Base-by-base conservation (phyloP, 2,113 vertebrate genomes). In the Raja brachyura region DNA sequence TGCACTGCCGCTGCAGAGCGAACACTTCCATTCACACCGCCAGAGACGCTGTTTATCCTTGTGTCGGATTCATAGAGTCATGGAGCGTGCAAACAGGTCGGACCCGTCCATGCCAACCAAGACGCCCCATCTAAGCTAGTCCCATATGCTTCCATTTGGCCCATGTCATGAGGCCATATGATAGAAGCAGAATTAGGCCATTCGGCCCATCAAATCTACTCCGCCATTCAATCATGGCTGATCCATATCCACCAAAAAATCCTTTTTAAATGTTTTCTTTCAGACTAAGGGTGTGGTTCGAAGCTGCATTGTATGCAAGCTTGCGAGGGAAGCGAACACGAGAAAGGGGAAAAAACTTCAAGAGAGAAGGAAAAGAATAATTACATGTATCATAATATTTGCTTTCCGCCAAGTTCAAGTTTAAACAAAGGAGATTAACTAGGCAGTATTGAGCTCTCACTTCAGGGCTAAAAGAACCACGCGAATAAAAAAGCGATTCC, bases 381-480 rank as follows among this genome's bases (percentile, higher is more conserved):
- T 94, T 95, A 94, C 93, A 96, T 93, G 93, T 83, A 94, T 92
- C 95, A 0, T 86, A 96, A 94, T 95, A 96, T 96, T 95, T 96
- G 93, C 94, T 96, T 94, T 96, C 95, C 95, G 94, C 94, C 94
- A 90, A 94, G 94, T 95, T 93, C 94, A 95, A 95, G 93, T 95
- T 94, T 96, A 96, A 96, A 96, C 88, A 94, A 94, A 95, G 92
- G 95, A 94, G 94, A 95, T 95, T 94, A 94, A 92, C 96, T 97
- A 96, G 96, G 96, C 96, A 96, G 97, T 95, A 95, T 95, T 95
- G 96, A 94, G 94, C 94, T 95, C 95, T 77, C 94, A 95, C 96
- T 97, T 97, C 96, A 97, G 97, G 95, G 95, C 95, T 94, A 96
- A 96, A 94, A 95, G 94, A 95, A 94, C 94, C 94, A 94, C 96